Evolutionary conservation across 2,797 vertebrate species (phyloP).

Genomic region (Falco naumanni): DNA sequence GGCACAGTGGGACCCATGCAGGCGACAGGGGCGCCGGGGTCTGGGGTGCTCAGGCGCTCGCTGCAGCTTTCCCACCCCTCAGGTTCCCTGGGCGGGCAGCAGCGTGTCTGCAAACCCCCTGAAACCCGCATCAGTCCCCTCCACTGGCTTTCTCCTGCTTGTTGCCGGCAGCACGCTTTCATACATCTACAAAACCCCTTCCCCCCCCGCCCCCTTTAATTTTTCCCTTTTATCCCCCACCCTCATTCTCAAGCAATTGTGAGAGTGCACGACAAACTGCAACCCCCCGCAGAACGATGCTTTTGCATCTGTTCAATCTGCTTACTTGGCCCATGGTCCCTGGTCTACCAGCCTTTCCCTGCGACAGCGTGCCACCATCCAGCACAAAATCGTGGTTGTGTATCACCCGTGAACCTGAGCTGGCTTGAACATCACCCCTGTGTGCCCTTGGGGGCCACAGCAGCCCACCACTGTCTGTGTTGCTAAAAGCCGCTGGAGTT

Average conservation of each 20-base stretch:
- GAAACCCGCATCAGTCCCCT: neutral
- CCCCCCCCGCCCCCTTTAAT: no score
- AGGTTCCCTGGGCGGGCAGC: neutral
- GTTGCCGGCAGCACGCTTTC: neutral
- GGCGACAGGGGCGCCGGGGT: no score
- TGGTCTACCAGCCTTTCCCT: neutral
- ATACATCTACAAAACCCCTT: no score
- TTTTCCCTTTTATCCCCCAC: no score
- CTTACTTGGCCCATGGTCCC: rapidly evolving
- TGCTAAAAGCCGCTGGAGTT: neutral
- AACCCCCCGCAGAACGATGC: rapidly evolving
- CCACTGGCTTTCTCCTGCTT: neutral
- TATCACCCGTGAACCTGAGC: neutral
- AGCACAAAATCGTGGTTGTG: rapidly evolving
- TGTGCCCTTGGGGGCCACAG: rapidly evolving
- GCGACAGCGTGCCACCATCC: neutral
- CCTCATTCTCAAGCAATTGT: no score
- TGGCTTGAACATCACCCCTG: neutral
- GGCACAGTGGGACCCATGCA: no score
- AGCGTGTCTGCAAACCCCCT: neutral
- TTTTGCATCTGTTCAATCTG: rapidly evolving
- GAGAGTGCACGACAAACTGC: neutral
- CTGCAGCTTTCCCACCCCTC: neutral
- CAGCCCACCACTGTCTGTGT: rapidly evolving
- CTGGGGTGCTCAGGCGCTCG: neutral